Conservation (phyloP, 2,888 invertebrate genomes). For the Leucoma salicis region DNA sequence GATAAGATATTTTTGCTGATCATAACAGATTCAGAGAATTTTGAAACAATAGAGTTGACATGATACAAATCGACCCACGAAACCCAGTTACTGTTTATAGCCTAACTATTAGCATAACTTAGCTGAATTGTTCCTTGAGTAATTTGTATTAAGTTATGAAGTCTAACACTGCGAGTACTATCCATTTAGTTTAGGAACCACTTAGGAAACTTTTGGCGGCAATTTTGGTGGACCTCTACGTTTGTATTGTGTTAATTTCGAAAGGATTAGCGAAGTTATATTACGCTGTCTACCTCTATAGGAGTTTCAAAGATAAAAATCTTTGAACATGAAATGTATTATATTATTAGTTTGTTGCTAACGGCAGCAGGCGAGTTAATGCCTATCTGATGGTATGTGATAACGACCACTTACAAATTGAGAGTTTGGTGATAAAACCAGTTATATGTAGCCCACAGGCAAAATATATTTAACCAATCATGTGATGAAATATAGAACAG, state of each 20-base stretch:
- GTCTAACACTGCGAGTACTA: slow-evolving; percentile 17
- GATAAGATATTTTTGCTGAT: too few relatives aligned
- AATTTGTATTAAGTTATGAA: slow-evolving; percentile 37
- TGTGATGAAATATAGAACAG: too few relatives aligned
- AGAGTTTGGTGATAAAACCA: too few relatives aligned
- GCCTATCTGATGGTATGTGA: too few relatives aligned
- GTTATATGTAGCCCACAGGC: too few relatives aligned
- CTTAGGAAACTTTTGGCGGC: slow-evolving; percentile 42
- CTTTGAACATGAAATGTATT: too few relatives aligned
- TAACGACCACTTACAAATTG: too few relatives aligned
- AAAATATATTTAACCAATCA: too few relatives aligned
- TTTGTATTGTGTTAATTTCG: not conserved
- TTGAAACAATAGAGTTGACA: slow-evolving; percentile 15
- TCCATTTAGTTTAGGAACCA: slow-evolving; percentile 41
- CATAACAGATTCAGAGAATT: too few relatives aligned
- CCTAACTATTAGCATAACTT: slow-evolving; percentile 28
- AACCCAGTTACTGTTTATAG: slow-evolving; percentile 20
- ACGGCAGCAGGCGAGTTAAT: too few relatives aligned
- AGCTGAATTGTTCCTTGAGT: slow-evolving; percentile 19
- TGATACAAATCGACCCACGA: slow-evolving; percentile 12
- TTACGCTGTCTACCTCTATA: not conserved
- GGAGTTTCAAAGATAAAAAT: too few relatives aligned
- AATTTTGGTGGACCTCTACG: slow-evolving; percentile 30
- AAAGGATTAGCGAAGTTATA: not conserved
- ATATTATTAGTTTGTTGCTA: too few relatives aligned